Base-by-base conservation (phyloP, 2,888 invertebrate species). In the Monopis laevigella region DNA sequence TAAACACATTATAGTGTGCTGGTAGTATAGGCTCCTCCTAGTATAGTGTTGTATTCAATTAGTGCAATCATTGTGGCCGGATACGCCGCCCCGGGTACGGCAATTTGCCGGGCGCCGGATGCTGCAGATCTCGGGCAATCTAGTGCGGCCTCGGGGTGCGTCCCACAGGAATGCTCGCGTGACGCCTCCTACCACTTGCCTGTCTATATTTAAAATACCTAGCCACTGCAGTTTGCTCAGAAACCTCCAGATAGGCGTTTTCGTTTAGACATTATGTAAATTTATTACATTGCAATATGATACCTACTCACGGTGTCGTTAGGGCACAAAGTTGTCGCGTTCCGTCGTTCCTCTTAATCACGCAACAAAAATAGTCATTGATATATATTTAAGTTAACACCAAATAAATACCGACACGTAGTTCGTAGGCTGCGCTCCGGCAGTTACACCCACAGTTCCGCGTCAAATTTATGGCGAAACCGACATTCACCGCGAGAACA, bases 401-500 rank as follows among this genome's bases (percentile, higher is more conserved):
- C 58, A 64, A 68, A 71, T 75, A 69, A 68, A 71, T 70, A 71
- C 54, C 53, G 57, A 62, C 60, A 66, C 66, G 54, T 55, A 55
- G 50, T 56, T 51, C 52, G 64, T 58, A 65, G 65, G 63, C 67
- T 64, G 67, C 59, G 56, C 63, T 54, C 57, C 63, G 55, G 65
- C 70, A 68, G 75, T 72, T 71, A 80, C 78, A 77, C 77, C 77
- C 74, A 80, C 77, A 65, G 71, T 68, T 71, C 65, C 62, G 72
- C 62, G 65, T 64, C 70, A 69, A 72, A 75, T 80, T 77, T 78
- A 77, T 77, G 70, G 73, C 57, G 74, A 69, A 75, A 77, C 71
- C 63, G 64, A 68, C 74, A 71, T 70, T 75, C 72, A 66, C 66
- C 62, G 56, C 59, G 65, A 68, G 66, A 71, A 74, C 68, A 70